These are phyloP conservation scores for Potorous gilbertii DNA, from an alignment of 2,797 vertebrate species.

Conservation along the genomic window DNA sequence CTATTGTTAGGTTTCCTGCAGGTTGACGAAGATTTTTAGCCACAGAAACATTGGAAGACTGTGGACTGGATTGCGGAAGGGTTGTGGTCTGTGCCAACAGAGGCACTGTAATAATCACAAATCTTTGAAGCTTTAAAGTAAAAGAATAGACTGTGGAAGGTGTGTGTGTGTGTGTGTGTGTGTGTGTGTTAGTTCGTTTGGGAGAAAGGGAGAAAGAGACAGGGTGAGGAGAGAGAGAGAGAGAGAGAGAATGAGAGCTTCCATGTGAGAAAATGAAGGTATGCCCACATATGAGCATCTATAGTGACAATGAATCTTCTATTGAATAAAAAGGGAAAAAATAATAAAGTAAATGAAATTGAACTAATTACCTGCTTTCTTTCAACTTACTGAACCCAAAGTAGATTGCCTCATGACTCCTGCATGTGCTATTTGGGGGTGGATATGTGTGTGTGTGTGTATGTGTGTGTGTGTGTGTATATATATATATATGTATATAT, in stretches of 20 bases:
- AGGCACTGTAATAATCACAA: not conserved
- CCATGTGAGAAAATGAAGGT: not conserved
- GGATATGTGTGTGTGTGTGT: no score
- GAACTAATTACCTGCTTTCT: not conserved
- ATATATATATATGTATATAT: no score
- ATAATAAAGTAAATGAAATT: not conserved
- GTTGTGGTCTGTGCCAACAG: not conserved
- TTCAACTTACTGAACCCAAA: constrained; percentile 24
- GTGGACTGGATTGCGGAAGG: no score
- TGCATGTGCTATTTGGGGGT: no score
- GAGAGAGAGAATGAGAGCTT: not conserved
- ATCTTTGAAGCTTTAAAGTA: not conserved
- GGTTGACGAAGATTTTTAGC: not conserved
- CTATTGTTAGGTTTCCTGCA: not conserved
- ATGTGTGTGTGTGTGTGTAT: no score
- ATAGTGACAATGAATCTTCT: not conserved
- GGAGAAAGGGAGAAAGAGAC: no score
- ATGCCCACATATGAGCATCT: not conserved
- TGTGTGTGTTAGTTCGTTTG: no score
- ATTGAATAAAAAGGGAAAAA: not conserved
- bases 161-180: no score
- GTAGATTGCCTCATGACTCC: not conserved
- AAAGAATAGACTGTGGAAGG: not conserved
- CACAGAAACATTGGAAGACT: not conserved
- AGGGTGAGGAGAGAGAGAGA: no score